Evolutionary conservation across 2,113 vertebrate genomes (phyloP), one percentile per base, ranked within the genome.

Genomic region (Podilymbus podiceps): DNA sequence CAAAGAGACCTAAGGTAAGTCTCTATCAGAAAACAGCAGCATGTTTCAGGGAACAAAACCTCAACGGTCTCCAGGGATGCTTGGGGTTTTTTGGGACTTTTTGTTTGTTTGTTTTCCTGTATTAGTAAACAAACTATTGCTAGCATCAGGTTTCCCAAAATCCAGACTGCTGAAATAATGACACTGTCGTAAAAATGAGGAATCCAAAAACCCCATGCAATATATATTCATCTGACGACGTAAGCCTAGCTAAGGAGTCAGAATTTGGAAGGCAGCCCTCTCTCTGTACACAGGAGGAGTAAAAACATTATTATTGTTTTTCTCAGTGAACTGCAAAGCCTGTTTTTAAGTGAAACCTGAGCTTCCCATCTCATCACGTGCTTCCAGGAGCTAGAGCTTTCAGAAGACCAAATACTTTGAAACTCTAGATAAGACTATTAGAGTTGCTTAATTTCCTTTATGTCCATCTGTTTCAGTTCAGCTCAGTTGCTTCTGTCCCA

Each of bases 381-480:
- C 77, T 78, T 83, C 66, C 95, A 95, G 96, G 92, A 97, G 83
- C 90, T 56, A 24, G 35, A 89, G 92, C 83, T 79, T 91, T 85
- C 44, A 2, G 94, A 95, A 92, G 89, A 91, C 92, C 90, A 76
- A 92, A 90, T 78, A 82, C 92, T 95, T 93, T 82, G 80, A 92
- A 96, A 94, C 95, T 93, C 95, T 82, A 86, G 62, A 76, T 97
- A 92, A 95, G 86, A 94, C 96, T 94, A 95, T 97, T 95, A 95
- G 94, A 92, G 92, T 95, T 95, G 95, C 83, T 95, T 97, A 93
- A 96, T 97, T 97, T 97, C 97, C 95, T 96, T 97, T 95, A 93
- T 62, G 84, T 91, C 95, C 89, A 91, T 97, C 95, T 96, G 93
- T 95, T 96, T 94, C 93, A 72, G 92, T 95, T 97, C 95, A 95